Percentiles rank a stretch among this genome's conserved stretches.
phyloP scores from a whole-genome alignment of 2,888 invertebrate species.

The Brassicogethes aeneus region DNA sequence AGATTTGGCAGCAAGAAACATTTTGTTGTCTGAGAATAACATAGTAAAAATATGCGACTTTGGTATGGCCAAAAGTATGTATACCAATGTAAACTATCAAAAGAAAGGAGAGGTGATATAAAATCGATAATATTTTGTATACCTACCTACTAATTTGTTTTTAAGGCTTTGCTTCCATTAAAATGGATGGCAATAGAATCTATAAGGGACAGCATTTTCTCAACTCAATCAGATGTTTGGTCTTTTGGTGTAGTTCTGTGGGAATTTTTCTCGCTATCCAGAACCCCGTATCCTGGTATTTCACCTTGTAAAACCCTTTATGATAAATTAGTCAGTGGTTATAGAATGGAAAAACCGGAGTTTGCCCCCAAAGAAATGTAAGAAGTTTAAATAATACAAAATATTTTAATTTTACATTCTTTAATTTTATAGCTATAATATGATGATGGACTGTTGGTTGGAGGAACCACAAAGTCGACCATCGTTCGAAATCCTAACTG shows the following conservation, averaged over 20 bases:
- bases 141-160: slow-evolving; percentile 16
- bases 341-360: slow-evolving; percentile 79
- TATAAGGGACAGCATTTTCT: slow-evolving; percentile 82
- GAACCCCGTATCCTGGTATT: slow-evolving; percentile 81
- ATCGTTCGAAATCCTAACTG: slow-evolving; percentile 66
- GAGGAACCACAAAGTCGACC: slow-evolving; percentile 70
- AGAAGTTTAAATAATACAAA: slow-evolving; percentile 14
- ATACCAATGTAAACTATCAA: slow-evolving; percentile 81
- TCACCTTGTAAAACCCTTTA: slow-evolving; percentile 63
- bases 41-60: slow-evolving; percentile 96
- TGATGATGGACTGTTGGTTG: slow-evolving; percentile 86
- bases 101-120: slow-evolving; percentile 70
- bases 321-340: slow-evolving; percentile 69
- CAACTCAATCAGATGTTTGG: slow-evolving; percentile 94
- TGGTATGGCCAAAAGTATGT: slow-evolving; percentile 86
- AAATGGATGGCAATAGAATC: slow-evolving; percentile 97
- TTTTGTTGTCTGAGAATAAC: slow-evolving; percentile 80
- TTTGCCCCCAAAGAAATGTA: slow-evolving; percentile 74
- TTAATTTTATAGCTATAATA: slow-evolving; percentile 48
- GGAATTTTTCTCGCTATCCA: slow-evolving; percentile 82
- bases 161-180: slow-evolving; percentile 74
- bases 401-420: neutral
- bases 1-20: slow-evolving; percentile 85
- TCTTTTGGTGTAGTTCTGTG: slow-evolving; percentile 84
- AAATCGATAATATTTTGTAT: neutral